Base-by-base conservation (phyloP, 1,140 invertebrate species). In the Bradysia coprophila region DNA sequence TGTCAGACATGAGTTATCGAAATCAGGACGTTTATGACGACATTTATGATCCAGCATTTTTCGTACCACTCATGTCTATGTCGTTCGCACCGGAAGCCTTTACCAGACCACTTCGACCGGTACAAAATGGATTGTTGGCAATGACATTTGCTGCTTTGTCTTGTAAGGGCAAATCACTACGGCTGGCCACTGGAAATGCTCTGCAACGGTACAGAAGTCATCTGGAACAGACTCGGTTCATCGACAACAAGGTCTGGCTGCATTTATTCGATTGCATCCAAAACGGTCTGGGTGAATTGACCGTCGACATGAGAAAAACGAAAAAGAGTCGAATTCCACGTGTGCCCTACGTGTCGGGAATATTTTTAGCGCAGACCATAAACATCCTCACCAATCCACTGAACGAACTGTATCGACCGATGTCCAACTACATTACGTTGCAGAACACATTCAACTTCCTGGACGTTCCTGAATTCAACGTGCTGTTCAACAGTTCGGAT, bases 41-140 rank as follows among this genome's bases (percentile, higher is more conserved):
- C 13, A 53, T 75, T 24, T 82, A 82, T 47, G 78, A 83, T 60
- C 72, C 79, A 6, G 67, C 71, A 23, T 84, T 81, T 52, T 65
- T 78, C 45, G 54, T 84, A 37, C 75, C 78, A 4, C 50, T 81
- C 5, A 69, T 81, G 48, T 67, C 63, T 48, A 63, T 67, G 44
- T 60, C 63, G 10, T 60, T 61, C 20, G 58, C 64, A 1, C 71
- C 74, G 9, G 69, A 73, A 51, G 67, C 72, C 36, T 55, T 69
- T 9, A 63, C 80, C 8, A 60, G 69, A 18, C 72, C 70, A 43
- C 64, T 71, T 33, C 71, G 69, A 53, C 72, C 80, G 33, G 68
- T 69, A 11, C 67, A 73, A 46, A 70, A 61, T 47, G 75, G 75
- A 2, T 67, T 68, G 43, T 56, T 82, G 9, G 67, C 70, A 4